These are phyloP conservation scores for Pachyrhynchus sulphureomaculatus DNA, from an alignment of 1,140 invertebrate genomes.

Conservation along the genomic window DNA sequence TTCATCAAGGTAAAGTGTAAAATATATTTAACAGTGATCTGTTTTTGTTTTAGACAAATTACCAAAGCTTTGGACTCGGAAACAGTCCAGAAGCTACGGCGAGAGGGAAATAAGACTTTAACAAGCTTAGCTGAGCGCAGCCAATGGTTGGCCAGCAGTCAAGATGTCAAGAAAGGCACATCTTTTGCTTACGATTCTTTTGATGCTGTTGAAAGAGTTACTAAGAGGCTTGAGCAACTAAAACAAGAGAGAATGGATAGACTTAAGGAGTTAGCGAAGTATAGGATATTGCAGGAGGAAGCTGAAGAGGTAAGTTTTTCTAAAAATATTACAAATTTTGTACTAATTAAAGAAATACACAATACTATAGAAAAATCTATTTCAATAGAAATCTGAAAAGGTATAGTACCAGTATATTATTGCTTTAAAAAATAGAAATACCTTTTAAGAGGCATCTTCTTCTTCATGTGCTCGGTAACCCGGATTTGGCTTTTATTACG, in stretches of 20 bases:
- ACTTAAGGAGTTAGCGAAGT: slow-evolving; percentile 56
- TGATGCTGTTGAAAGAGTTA: slow-evolving; percentile 57
- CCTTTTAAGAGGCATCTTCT: too few relatives aligned
- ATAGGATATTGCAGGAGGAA: slow-evolving; percentile 58
- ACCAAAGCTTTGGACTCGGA: slow-evolving; percentile 55
- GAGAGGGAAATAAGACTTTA: slow-evolving; percentile 54
- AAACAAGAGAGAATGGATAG: slow-evolving; percentile 57
- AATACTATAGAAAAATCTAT: too few relatives aligned
- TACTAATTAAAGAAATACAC: too few relatives aligned
- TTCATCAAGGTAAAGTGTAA: too few relatives aligned
- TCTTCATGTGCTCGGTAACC: too few relatives aligned
- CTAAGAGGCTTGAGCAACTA: slow-evolving; percentile 57
- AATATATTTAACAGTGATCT: not conserved
- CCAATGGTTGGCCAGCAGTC: slow-evolving; percentile 49
- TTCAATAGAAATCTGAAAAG: too few relatives aligned
- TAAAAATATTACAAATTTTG: not conserved
- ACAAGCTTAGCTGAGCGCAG: slow-evolving; percentile 55
- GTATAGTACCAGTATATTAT: too few relatives aligned
- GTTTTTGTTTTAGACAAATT: slow-evolving; percentile 43
- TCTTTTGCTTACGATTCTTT: slow-evolving; percentile 55
- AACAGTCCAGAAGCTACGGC: slow-evolving; percentile 54
- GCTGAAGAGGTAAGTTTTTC: slow-evolving; percentile 57
- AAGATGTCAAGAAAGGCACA: slow-evolving; percentile 51
- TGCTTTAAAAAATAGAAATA: too few relatives aligned
- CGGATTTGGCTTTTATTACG: too few relatives aligned